These are phyloP conservation scores for Platyrinchus mystaceus DNA, from an alignment of 2,797 vertebrate species.

Conservation along the genomic window DNA sequence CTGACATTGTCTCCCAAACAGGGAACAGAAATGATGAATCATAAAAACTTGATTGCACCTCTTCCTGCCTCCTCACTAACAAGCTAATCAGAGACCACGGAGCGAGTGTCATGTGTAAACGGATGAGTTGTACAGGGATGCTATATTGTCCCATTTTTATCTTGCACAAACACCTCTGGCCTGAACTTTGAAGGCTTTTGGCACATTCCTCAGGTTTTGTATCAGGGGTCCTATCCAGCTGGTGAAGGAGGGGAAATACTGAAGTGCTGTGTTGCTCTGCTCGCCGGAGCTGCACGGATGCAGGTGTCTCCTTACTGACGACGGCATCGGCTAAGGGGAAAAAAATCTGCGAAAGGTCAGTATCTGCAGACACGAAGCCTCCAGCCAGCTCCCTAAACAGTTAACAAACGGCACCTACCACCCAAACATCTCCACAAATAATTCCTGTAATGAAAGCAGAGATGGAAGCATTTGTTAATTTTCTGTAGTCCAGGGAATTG, in stretches of 20 bases:
- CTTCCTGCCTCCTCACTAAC: slow-evolving; percentile 74
- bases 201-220: slow-evolving; percentile 75
- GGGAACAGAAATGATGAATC: slow-evolving; percentile 76
- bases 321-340: slow-evolving; percentile 53
- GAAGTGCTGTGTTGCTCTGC: slow-evolving; percentile 32
- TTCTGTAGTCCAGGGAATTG: slow-evolving; percentile 25
- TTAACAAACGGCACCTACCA: slow-evolving; percentile 35
- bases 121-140: slow-evolving; percentile 69
- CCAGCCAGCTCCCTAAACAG: slow-evolving; percentile 5
- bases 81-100: slow-evolving; percentile 65
- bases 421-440: slow-evolving; percentile 17
- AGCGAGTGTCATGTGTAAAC: slow-evolving; percentile 65
- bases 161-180: slow-evolving; percentile 75
- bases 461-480: slow-evolving; percentile 32
- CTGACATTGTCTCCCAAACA: slow-evolving; percentile 71
- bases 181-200: slow-evolving; percentile 76
- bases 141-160: slow-evolving; percentile 73
- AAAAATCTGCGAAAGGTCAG: slow-evolving; percentile 67
- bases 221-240: slow-evolving; percentile 69
- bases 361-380: not conserved
- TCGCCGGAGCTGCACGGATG: slow-evolving; percentile 65
- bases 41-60: slow-evolving; percentile 70
- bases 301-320: slow-evolving; percentile 81
- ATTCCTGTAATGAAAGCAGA: not conserved
- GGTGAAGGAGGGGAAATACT: slow-evolving; percentile 67